These are phyloP conservation scores for Teleopsis dalmanni DNA, from an alignment of 1,140 invertebrate genomes.

Conservation along the genomic window DNA sequence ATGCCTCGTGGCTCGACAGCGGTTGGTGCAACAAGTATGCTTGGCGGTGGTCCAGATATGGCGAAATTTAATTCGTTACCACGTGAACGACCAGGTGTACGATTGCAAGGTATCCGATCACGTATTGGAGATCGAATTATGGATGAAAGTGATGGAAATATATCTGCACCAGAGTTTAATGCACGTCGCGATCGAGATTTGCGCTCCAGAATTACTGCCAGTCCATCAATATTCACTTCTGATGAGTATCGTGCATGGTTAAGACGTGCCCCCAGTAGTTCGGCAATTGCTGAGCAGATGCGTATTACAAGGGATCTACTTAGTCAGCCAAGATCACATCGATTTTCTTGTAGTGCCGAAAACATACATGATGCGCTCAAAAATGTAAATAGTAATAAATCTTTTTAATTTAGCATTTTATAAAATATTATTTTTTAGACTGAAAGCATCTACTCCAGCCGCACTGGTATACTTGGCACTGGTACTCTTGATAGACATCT, in stretches of 20 bases:
- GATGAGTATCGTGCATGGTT: conserved; percentile 87
- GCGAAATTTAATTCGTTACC: conserved; percentile 67
- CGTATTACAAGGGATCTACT: conserved; percentile 61
- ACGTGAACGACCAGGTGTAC: conserved; percentile 58
- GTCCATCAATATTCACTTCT: conserved; percentile 68
- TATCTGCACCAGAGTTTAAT: conserved; percentile 73
- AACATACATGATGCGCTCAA: conserved; percentile 76
- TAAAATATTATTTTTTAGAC: conserved; percentile 44
- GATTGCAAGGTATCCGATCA: conserved; percentile 35
- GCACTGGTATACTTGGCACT: conserved; percentile 47
- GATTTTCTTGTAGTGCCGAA: conserved; percentile 82
- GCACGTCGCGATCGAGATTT: conserved; percentile 53
- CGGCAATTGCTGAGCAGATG: conserved; percentile 84
- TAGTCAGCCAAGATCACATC: conserved; percentile 57
- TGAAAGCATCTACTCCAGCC: conserved; percentile 52
- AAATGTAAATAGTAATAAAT: conserved; percentile 52
- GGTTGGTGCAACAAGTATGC: conserved; percentile 33
- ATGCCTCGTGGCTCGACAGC: conserved; percentile 48
- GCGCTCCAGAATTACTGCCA: conserved; percentile 34
- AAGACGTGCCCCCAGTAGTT: conserved; percentile 80
- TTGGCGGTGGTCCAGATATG: conserved; percentile 33
- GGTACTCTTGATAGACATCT: conserved; percentile 51
- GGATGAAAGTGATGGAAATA: conserved; percentile 73
- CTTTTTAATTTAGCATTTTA: not conserved
- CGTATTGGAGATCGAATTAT: conserved; percentile 48